Conservation (phyloP, 2,113 vertebrate genomes). For the Plecotus auritus region DNA sequence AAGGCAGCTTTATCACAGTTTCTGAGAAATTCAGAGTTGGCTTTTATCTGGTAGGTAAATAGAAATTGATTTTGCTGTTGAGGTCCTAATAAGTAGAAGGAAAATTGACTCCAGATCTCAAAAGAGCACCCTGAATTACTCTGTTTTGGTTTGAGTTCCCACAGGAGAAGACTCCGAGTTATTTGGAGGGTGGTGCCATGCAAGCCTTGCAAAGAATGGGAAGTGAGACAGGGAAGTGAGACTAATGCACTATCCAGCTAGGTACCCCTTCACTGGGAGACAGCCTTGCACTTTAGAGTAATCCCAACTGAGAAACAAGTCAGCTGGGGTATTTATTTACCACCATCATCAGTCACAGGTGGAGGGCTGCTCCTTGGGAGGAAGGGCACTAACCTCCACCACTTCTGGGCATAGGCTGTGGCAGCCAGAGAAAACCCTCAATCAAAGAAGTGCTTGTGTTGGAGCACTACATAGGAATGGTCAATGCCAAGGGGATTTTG, state of each 20-base stretch:
- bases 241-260: neutral
- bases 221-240: neutral
- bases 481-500: neutral
- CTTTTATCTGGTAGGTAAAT: constrained; percentile 43
- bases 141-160: neutral
- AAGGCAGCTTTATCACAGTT: neutral
- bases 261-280: neutral
- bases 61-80: constrained; percentile 48
- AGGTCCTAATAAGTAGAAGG: neutral
- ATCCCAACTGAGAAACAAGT: neutral
- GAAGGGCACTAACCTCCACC: neutral
- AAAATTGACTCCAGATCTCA: neutral
- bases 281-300: neutral
- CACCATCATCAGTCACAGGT: neutral
- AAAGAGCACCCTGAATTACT: neutral
- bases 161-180: neutral
- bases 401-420: neutral
- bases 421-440: neutral
- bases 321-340: neutral
- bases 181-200: neutral
- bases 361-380: neutral
- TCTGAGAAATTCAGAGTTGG: constrained; percentile 18
- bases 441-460: neutral
- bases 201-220: neutral
- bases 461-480: accelerated